These are phyloP conservation scores for Poeciliopsis turrubarensis DNA, from an alignment of 2,113 vertebrate species.

Conservation along the genomic window DNA sequence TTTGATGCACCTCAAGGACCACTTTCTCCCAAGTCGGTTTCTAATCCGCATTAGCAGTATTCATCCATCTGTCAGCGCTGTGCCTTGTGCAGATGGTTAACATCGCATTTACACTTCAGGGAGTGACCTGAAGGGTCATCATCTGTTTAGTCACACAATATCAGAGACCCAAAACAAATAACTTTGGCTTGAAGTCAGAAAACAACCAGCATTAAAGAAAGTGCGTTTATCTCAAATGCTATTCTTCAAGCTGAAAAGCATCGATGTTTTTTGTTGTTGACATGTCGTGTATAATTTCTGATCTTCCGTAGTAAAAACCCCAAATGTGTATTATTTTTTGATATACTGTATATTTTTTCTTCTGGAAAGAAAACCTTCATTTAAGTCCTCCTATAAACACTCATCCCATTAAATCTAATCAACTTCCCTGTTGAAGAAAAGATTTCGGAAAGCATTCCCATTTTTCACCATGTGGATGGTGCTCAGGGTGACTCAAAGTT, in stretches of 20 bases:
- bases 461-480: too few relatives aligned
- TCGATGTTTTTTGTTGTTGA: background rate
- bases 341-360: background rate
- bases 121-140: conserved; percentile 4
- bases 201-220: too few relatives aligned
- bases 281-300: background rate
- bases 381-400: too few relatives aligned
- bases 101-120: conserved; percentile 18
- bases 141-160: background rate
- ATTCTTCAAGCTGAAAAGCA: too few relatives aligned
- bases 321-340: background rate
- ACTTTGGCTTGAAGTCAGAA: background rate
- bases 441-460: too few relatives aligned
- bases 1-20: conserved; percentile 26
- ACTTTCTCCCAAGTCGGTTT: conserved; percentile 35
- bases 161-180: background rate
- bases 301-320: background rate
- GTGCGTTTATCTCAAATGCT: too few relatives aligned
- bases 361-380: background rate
- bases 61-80: conserved; percentile 48
- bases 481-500: too few relatives aligned
- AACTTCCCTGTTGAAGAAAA: too few relatives aligned
- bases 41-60: conserved; percentile 59
- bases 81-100: conserved; percentile 33
- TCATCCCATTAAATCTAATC: too few relatives aligned